These are phyloP conservation scores for Casuarius casuarius DNA, from an alignment of 2,113 vertebrate genomes.

Conservation along the genomic window DNA sequence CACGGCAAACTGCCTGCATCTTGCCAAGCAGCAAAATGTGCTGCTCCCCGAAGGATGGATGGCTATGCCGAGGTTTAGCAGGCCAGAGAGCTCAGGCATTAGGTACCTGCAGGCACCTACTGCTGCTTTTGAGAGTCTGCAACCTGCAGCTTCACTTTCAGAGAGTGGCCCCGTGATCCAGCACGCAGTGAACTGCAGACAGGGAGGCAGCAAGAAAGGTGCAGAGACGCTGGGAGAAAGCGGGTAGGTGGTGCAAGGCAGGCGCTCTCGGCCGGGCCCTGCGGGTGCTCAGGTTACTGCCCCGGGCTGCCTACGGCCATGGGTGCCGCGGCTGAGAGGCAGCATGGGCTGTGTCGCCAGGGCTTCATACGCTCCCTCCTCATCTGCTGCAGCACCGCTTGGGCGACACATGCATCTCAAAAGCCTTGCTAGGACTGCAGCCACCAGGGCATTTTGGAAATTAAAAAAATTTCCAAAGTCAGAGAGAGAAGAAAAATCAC, in stretches of 20 bases:
- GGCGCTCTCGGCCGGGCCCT: not conserved
- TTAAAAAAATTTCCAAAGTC: not conserved
- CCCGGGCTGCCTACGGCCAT: not conserved
- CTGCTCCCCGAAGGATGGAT: not conserved
- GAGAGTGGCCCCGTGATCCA: not conserved
- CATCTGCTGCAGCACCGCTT: not conserved
- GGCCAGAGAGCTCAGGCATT: not conserved
- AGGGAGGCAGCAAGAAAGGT: fast-evolving
- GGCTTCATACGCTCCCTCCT: not conserved
- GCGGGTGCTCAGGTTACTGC: not conserved
- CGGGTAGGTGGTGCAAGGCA: not conserved
- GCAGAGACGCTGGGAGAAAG: fast-evolving
- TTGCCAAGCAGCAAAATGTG: not conserved
- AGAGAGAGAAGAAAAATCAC: not conserved
- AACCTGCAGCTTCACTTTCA: not conserved
- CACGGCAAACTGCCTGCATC: not conserved
- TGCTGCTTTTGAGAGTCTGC: not conserved
- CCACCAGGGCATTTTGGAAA: not conserved
- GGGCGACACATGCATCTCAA: not conserved
- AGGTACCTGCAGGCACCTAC: not conserved
- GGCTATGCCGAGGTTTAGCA: not conserved
- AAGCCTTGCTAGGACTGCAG: not conserved
- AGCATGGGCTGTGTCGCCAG: not conserved
- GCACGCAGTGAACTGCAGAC: not conserved
- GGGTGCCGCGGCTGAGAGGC: not conserved